phyloP scores from a whole-genome alignment of 2,113 vertebrate genomes.

The Trichechus manatus region DNA sequence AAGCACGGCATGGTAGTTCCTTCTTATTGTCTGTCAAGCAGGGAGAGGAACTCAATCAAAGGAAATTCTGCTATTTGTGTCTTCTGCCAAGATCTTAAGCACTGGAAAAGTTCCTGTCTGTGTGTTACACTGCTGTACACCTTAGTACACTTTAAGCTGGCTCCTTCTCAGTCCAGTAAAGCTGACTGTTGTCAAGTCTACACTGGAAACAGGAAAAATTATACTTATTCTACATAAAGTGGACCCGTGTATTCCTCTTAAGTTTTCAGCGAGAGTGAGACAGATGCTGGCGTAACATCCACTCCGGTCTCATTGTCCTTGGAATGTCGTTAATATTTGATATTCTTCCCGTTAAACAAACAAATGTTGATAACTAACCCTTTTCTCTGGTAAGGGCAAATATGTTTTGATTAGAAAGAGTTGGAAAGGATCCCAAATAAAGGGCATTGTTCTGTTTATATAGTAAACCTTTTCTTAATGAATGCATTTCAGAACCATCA shows the following conservation, averaged over 20 bases:
- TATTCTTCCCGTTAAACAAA: not conserved
- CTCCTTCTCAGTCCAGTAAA: not conserved
- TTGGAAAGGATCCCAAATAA: constrained; percentile 28
- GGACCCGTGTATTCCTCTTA: not conserved
- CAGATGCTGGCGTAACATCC: not conserved
- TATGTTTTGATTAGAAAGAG: constrained; percentile 49
- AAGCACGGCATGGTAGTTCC: not conserved
- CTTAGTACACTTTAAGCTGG: constrained; percentile 9
- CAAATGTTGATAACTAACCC: constrained; percentile 36
- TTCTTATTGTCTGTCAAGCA: not conserved
- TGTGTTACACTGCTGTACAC: not conserved
- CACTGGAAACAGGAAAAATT: constrained; percentile 33
- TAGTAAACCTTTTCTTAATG: constrained; percentile 27
- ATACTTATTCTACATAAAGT: not conserved
- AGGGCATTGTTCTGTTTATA: constrained; percentile 44
- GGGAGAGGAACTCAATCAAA: not conserved
- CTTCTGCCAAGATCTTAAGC: not conserved
- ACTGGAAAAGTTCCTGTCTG: not conserved
- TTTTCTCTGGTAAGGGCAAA: not conserved
- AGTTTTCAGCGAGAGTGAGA: constrained; percentile 21
- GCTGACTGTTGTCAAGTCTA: not conserved
- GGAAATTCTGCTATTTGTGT: not conserved
- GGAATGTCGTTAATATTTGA: not conserved
- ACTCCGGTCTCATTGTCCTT: constrained; percentile 3
- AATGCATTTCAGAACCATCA: not conserved